These are phyloP conservation scores for Natator depressus DNA, from an alignment of 2,113 vertebrate genomes.

Conservation along the genomic window DNA sequence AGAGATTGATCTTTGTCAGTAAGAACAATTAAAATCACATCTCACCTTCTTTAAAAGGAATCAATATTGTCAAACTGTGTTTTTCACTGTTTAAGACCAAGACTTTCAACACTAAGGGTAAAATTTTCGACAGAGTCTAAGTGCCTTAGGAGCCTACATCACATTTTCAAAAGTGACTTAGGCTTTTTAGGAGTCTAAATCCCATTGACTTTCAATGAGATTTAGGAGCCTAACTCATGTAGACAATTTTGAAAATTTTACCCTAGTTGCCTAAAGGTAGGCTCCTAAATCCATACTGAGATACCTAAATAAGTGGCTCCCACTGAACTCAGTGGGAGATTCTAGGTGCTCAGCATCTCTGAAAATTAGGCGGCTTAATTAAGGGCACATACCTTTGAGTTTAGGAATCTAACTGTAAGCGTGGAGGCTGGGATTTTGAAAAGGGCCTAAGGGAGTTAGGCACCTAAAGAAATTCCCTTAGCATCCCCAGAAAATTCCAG, in stretches of 20 bases:
- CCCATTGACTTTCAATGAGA: neutral
- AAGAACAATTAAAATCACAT: neutral
- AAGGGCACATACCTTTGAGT: neutral
- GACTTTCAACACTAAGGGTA: neutral
- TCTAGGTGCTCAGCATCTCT: neutral
- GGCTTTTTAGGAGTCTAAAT: too few relatives aligned
- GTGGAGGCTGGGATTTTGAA: neutral
- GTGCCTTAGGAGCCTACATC: neutral
- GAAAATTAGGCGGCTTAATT: neutral
- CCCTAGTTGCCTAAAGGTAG: neutral
- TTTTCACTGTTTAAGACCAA: neutral
- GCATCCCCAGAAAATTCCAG: neutral
- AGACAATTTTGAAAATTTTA: neutral
- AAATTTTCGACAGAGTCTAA: neutral
- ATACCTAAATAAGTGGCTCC: too few relatives aligned
- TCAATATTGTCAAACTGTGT: neutral
- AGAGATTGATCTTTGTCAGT: rapidly evolving
- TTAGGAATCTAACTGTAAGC: rapidly evolving
- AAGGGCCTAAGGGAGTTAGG: neutral
- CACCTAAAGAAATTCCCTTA: neutral
- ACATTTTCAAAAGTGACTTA: neutral
- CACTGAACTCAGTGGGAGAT: neutral
- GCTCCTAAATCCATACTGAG: neutral
- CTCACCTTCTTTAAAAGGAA: neutral
- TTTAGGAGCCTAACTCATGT: neutral